Evolutionary conservation across 1,140 invertebrate species (phyloP).

Genomic region (Ostrea edulis): DNA sequence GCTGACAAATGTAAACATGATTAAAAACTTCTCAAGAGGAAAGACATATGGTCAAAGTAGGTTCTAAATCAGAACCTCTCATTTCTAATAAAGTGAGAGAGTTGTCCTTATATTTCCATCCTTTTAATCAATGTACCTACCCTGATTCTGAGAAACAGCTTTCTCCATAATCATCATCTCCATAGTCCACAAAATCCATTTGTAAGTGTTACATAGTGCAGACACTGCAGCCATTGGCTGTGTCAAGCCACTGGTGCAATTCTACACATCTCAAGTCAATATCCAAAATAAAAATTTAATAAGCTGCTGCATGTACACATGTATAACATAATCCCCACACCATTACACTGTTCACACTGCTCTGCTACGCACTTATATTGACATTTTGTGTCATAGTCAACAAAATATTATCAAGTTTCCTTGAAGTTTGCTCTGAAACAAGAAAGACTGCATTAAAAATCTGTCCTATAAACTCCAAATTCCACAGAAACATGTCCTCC

Average conservation of each 20-base stretch:
- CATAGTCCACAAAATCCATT: slow-evolving; percentile 73
- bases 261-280: slow-evolving; percentile 44
- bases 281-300: background rate
- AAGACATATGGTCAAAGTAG: too few species aligned
- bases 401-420: background rate
- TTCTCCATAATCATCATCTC: slow-evolving; percentile 60
- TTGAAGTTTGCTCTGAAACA: slow-evolving; percentile 16
- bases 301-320: background rate
- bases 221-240: slow-evolving; percentile 48
- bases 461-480: background rate
- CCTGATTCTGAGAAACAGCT: slow-evolving; percentile 43
- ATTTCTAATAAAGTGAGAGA: background rate
- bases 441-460: slow-evolving; percentile 11
- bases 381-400: background rate
- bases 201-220: slow-evolving; percentile 47
- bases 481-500: background rate
- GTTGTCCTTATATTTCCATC: background rate
- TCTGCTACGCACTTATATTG: background rate
- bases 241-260: slow-evolving; percentile 12
- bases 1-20: too few species aligned
- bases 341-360: background rate
- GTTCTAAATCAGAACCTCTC: too few species aligned
- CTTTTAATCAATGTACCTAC: background rate
- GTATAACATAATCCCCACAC: slow-evolving; percentile 1
- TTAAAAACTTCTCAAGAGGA: too few species aligned